Conservation (phyloP, 2,797 vertebrate species). For the Rhincodon typus region DNA sequence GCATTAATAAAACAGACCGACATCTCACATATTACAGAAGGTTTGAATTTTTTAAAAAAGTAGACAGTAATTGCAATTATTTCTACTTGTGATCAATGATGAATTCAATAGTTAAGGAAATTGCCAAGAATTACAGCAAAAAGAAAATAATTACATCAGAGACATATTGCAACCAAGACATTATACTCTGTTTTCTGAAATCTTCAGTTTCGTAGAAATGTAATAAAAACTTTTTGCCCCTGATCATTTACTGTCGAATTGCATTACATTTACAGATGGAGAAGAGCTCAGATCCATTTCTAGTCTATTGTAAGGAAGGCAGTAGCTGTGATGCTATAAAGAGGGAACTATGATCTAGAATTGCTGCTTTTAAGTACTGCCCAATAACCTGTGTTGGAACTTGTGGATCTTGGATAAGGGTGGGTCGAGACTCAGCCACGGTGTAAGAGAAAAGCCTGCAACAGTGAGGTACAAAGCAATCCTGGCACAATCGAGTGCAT, state of each 20-base stretch:
- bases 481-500: neutral
- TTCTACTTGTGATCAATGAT: neutral
- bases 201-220: neutral
- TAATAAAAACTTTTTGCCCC: neutral
- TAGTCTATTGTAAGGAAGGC: neutral
- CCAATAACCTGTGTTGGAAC: neutral
- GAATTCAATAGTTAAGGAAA: neutral
- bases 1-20: neutral
- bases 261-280: neutral
- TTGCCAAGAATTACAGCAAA: neutral
- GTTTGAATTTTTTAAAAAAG: too few species aligned
- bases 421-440: neutral
- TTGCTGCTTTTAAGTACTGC: neutral
- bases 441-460: neutral
- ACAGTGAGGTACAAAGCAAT: neutral
- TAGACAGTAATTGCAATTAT: neutral
- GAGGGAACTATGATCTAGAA: neutral
- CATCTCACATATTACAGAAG: neutral
- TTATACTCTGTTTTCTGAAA: neutral
- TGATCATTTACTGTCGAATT: neutral
- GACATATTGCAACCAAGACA: neutral
- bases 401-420: neutral
- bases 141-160: conserved; percentile 1
- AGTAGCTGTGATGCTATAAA: neutral
- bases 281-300: neutral